Evolutionary conservation across 2,797 vertebrate genomes (phyloP).

Genomic region (Oreonectes daqikongensis): DNA sequence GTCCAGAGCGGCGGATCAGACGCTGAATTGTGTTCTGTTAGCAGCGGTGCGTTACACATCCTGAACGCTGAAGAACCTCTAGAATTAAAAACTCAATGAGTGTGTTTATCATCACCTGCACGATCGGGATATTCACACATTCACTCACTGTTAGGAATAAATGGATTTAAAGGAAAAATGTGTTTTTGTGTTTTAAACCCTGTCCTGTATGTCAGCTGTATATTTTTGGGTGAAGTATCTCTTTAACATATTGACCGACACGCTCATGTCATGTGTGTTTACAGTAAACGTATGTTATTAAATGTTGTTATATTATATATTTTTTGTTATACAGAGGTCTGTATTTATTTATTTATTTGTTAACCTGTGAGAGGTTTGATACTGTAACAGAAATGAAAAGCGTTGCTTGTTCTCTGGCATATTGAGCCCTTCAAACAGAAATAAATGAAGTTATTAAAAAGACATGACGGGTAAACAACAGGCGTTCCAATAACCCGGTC

Average conservation of each 20-base stretch:
- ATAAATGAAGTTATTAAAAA: conserved; percentile 55
- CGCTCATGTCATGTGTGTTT: no score
- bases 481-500: conserved; percentile 48
- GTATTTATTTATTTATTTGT: not conserved
- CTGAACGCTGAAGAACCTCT: no score
- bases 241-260: no score
- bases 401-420: conserved; percentile 34
- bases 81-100: no score
- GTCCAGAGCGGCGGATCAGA: not conserved
- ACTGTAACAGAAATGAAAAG: conserved; percentile 20
- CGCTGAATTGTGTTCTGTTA: not conserved
- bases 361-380: not conserved
- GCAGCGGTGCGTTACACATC: no score
- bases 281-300: no score
- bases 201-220: not conserved
- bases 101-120: no score
- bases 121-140: not conserved
- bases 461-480: conserved; percentile 53
- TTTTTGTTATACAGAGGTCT: not conserved
- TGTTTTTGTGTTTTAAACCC: no score
- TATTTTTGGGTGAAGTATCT: no score
- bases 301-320: not conserved
- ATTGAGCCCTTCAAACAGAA: conserved; percentile 50
- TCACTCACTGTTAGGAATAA: not conserved
- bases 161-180: no score